Base-by-base conservation (phyloP, 2,888 invertebrate genomes). In the Sesia bembeciformis region DNA sequence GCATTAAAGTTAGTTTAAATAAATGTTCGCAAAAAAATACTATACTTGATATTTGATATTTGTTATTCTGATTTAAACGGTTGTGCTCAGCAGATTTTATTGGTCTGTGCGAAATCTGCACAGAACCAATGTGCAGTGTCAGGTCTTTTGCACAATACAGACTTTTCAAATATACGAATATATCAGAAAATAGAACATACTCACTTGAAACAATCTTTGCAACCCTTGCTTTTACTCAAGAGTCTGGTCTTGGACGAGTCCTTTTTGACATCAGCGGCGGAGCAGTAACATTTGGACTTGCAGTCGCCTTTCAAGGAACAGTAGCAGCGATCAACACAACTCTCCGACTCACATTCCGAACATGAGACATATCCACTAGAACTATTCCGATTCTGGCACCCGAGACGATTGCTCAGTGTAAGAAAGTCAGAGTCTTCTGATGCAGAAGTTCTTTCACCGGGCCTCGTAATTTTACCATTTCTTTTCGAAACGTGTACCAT, bases 311-410 rank as follows among this genome's bases (percentile, higher is more conserved):
- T 93, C 56, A 95, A 70, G 3, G 96, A 95, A 71, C 97, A 97
- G 70, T 97, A 97, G 68, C 97, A 97, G 65, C 96, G 93, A 72
- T 96, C 96, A 0, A 94, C 93, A 70, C 96, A 96, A 7, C 95
- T 94, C 65, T 96, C 96, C 3, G 95, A 96, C 70, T 96, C 96
- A 72, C 97, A 97, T 78, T 97, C 97, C 49, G 96, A 96, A 75
- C 96, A 97, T 3, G 96, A 95, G 1, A 96, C 95, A 72, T 96
- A 96, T 65, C 92, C 92, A 66, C 92, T 92, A 4, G 92, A 92
- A 67, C 92, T 92, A 63, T 92, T 92, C 49, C 93, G 74, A 60
- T 92, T 92, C 59, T 92, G 90, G 58, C 92, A 92, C 53, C 90
- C 91, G 3, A 91, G 76, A 55, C 92, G 83, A 62, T 92, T 92